These are phyloP conservation scores for Xestia sexstrigata DNA, from an alignment of 2,888 invertebrate genomes.

Conservation along the genomic window DNA sequence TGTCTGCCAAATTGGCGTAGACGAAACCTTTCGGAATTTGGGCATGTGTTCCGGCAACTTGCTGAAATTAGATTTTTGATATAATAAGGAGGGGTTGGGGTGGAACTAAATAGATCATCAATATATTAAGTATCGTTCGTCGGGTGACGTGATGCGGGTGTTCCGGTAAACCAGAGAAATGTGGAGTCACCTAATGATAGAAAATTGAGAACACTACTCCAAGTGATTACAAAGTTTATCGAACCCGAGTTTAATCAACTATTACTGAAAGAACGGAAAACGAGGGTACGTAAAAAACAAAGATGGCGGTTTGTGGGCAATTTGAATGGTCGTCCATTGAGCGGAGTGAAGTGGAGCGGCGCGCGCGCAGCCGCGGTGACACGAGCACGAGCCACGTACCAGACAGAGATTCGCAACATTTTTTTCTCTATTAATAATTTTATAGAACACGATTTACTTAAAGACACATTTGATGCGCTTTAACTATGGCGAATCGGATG, in stretches of 20 bases:
- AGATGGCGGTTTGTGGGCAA: constrained; percentile 79
- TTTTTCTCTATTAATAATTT: constrained; percentile 60
- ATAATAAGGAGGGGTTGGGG: constrained; percentile 75
- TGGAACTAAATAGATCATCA: constrained; percentile 79
- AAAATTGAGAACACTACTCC: constrained; percentile 72
- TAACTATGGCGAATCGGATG: constrained; percentile 58
- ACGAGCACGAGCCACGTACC: constrained; percentile 86
- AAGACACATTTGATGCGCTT: constrained; percentile 60
- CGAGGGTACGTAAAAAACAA: constrained; percentile 77
- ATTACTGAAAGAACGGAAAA: constrained; percentile 80
- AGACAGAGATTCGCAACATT: constrained; percentile 75
- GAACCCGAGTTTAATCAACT: constrained; percentile 79
- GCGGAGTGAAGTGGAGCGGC: constrained; percentile 82
- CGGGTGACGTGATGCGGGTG: constrained; percentile 68
- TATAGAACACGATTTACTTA: constrained; percentile 59
- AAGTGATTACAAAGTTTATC: constrained; percentile 74
- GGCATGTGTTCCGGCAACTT: constrained; percentile 78
- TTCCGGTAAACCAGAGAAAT: constrained; percentile 62
- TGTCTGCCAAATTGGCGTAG: constrained; percentile 83
- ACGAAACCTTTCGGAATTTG: constrained; percentile 75
- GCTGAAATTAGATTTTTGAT: constrained; percentile 82
- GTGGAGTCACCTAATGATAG: constrained; percentile 69
- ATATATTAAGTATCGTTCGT: constrained; percentile 72
- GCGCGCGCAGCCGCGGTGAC: constrained; percentile 78
- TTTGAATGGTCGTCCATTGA: constrained; percentile 84